Percentiles rank a stretch among this genome's conserved stretches.
Evolutionary conservation across 2,888 invertebrate genomes (phyloP).

Genomic region (Standfussiana lucernea): DNA sequence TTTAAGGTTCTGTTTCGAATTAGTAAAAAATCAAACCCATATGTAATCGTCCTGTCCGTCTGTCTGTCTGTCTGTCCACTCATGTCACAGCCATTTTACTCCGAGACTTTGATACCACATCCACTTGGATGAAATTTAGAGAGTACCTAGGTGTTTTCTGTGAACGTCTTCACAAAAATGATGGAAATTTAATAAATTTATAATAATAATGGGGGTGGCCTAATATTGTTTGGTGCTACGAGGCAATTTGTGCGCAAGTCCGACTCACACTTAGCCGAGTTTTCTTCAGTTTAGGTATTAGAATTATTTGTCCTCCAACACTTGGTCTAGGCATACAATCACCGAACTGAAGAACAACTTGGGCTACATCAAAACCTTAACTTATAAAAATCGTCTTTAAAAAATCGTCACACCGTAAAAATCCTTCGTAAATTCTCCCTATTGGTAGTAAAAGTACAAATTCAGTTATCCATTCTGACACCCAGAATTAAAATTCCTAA

Average conservation of each 20-base stretch:
- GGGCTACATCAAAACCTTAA: background rate
- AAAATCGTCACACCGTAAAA: constrained; percentile 47
- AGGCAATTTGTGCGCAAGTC: background rate
- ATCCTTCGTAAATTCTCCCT: constrained; percentile 32
- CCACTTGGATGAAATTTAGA: background rate
- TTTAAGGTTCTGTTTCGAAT: background rate
- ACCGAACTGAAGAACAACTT: background rate
- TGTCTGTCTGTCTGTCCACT: background rate
- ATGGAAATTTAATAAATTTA: too few relatives aligned
- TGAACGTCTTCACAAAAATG: too few relatives aligned
- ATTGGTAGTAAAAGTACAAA: constrained; percentile 61
- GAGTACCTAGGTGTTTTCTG: background rate
- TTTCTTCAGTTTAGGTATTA: background rate
- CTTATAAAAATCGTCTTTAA: background rate
- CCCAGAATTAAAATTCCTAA: constrained; percentile 64
- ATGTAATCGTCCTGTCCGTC: background rate
- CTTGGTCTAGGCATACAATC: background rate
- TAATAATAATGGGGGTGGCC: too few relatives aligned
- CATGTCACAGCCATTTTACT: background rate
- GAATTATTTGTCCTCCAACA: background rate
- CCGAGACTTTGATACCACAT: background rate
- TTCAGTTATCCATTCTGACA: constrained; percentile 62
- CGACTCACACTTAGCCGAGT: background rate
- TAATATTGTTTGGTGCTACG: background rate
- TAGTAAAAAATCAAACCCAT: background rate